Base-by-base conservation (phyloP, 2,888 invertebrate genomes). In the Lochmaea capreae region DNA sequence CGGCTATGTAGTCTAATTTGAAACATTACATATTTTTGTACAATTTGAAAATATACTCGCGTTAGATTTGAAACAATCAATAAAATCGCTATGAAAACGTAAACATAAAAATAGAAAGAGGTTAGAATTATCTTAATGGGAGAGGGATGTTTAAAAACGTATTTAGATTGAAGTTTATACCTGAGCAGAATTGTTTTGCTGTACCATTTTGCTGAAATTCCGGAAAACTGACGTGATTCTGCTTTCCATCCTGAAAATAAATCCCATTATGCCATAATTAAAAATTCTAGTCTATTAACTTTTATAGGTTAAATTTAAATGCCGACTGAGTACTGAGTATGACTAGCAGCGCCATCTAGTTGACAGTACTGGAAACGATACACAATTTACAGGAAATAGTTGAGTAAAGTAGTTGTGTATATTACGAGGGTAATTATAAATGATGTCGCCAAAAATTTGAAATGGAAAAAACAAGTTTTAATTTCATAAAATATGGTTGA, bases 201-300 rank as follows among this genome's bases (percentile, higher is more conserved):
- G 94, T 92, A 86, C 95, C 95, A 84, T 95, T 95, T 89, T 95
- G 95, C 88, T 95, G 94, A 88, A 95, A 94, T 89, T 95, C 95
- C 65, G 95, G 95, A 89, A 95, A 95, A 87, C 94, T 94, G 81
- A 95, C 95, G 88, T 95, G 95, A 87, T 95, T 95, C 84, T 92
- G 92, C 89, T 95, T 95, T 83, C 94, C 94, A 87, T 95, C 94
- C 93, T 95, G 75, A 52, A 79, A 79, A 54, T 42, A 42, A 12
- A 43, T n/a, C n/a, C n/a, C n/a, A n/a, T n/a, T n/a, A n/a, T n/a
- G n/a, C 4, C 12, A 43, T 22, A 22, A 22, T 52, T 67, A 33
- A 33, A 33, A 33, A 33, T 33, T 33, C 22, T n/a, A n/a, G n/a
- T n/a, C n/a, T n/a, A n/a, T n/a, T n/a, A n/a, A n/a, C n/a, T n/a